Percentiles rank a stretch among this genome's conserved stretches.
These are phyloP conservation scores for Cheilosia urbana DNA, from an alignment of 2,888 invertebrate genomes.

Conservation along the genomic window DNA sequence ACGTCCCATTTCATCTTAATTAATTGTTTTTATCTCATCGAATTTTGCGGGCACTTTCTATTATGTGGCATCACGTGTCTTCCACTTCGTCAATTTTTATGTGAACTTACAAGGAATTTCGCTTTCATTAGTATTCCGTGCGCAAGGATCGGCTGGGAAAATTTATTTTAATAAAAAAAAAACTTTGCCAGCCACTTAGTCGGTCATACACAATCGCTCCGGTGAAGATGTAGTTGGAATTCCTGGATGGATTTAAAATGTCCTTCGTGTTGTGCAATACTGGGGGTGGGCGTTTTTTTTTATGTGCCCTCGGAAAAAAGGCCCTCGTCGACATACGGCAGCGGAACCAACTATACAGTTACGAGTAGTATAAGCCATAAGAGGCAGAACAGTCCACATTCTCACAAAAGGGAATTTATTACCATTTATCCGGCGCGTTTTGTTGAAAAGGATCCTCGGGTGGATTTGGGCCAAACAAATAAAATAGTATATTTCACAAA, in stretches of 20 bases:
- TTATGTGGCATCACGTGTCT: background rate
- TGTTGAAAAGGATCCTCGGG: conserved; percentile 56
- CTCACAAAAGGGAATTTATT: conserved; percentile 65
- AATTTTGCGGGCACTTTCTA: conserved; percentile 5
- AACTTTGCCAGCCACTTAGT: conserved; percentile 24
- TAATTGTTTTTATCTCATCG: conserved; percentile 45
- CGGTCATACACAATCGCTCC: background rate
- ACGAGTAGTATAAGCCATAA: background rate
- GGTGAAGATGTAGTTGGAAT: background rate
- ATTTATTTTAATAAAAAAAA: conserved; percentile 41
- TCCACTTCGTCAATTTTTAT: conserved; percentile 26
- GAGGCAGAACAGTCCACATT: background rate
- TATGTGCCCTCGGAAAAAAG: background rate
- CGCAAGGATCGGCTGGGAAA: background rate
- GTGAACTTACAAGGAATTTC: conserved; percentile 20
- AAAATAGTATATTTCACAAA: conserved; percentile 37
- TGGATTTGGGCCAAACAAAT: conserved; percentile 58
- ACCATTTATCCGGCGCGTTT: conserved; percentile 52
- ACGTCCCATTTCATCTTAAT: conserved; percentile 15
- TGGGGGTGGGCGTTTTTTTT: background rate
- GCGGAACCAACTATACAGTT: background rate
- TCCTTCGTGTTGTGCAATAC: conserved; percentile 9
- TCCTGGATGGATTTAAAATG: conserved; percentile 3
- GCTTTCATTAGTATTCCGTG: conserved; percentile 45
- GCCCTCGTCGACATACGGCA: background rate